Base-by-base conservation (phyloP, 2,113 vertebrate species). In the Notechis scutatus region DNA sequence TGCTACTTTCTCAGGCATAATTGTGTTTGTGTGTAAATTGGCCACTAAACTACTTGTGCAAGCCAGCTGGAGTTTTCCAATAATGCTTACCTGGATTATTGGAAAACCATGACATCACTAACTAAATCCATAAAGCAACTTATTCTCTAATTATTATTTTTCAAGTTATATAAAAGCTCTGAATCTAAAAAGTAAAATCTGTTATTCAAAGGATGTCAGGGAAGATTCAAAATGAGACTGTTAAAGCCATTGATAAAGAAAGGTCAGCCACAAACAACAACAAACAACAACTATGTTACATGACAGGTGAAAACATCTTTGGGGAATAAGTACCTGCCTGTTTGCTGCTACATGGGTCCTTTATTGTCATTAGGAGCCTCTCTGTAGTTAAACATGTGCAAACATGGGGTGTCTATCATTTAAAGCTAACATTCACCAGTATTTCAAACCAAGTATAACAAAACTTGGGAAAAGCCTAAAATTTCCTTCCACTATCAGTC, bases 11-110 rank as follows among this genome's bases (percentile, higher is more conserved):
- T 85, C 24, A 57, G 3, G 86, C 85, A 34, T 4, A 2, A 45
- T 20, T 69, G 89, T 45, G 64, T 50, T 8, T 56, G 34, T 96
- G 55, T 92, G 0, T 47, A 92, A 94, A 8, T 24, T 91, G 26
- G 50, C 94, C 92, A 1, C 52, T 90, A 92, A 90, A 88, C 93
- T 42, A 64, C 61, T 86, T 61, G 6, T 85, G n/a, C 21, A 59
- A 89, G 47, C n/a, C 50, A 64, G 69, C 23, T 64, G 91, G 1
- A 0, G 0, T 91, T 95, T 92, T 90, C 64, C 69, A 23, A 81
- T 81, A 52, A 50, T 90, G 12, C 39, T 91, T 89, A 0, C 85
- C 45, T 69, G 23, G 90, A 29, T 47, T 42, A 90, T 52, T 93
- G 12, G 85, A 93, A 86, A 90, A 86, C 15, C 8, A 64, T 92